Percentiles rank a stretch among this genome's conserved stretches.
Evolutionary conservation across 2,888 invertebrate species (phyloP).

Genomic region (Tipula confusa): DNA sequence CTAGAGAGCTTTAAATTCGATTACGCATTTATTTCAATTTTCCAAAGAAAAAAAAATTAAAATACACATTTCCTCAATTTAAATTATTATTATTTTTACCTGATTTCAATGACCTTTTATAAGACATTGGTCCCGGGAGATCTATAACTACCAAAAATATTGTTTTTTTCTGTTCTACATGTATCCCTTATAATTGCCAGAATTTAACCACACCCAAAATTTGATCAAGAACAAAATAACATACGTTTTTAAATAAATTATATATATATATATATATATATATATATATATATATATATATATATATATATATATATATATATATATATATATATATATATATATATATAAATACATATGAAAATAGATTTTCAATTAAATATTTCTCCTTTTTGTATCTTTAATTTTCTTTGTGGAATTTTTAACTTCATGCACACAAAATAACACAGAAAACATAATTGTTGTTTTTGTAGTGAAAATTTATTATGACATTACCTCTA

Average conservation of each 20-base stretch:
- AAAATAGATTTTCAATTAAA: background rate
- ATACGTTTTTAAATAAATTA: no score
- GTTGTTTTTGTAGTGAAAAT: background rate
- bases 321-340: no score
- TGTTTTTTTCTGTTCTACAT: background rate
- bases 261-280: no score
- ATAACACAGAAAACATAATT: background rate
- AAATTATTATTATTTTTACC: background rate
- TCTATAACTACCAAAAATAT: background rate
- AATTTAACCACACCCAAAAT: background rate
- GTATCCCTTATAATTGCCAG: background rate
- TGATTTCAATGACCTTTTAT: background rate
- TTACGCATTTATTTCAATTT: background rate
- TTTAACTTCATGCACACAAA: background rate
- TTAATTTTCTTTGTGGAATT: background rate
- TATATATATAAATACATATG: background rate
- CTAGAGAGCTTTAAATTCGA: background rate
- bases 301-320: no score
- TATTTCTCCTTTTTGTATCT: background rate
- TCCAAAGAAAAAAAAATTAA: background rate
- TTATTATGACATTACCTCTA: background rate
- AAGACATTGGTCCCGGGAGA: background rate
- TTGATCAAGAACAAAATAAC: background rate
- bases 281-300: no score
- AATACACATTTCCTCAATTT: background rate